Evolutionary conservation across 1,140 invertebrate species (phyloP).

Genomic region (Megalonaias nervosa): DNA sequence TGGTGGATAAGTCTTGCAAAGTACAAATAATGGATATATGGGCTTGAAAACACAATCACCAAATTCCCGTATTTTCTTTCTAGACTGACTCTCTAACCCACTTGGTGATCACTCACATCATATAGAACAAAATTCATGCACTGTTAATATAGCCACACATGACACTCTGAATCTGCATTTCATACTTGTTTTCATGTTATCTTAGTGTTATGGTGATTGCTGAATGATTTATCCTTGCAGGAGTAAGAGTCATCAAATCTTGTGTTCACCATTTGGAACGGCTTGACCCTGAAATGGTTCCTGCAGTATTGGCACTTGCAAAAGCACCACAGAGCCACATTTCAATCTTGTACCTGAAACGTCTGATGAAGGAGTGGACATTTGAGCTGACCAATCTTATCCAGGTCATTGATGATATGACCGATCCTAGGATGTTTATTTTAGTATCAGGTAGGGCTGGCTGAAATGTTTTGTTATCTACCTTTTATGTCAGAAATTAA

Average conservation of each 20-base stretch:
- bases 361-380: conserved; percentile 59
- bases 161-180: too few species aligned
- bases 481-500: too few species aligned
- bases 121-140: too few species aligned
- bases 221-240: conserved; percentile 29
- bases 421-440: conserved; percentile 58
- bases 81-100: too few species aligned
- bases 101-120: too few species aligned
- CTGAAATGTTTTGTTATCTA: background rate
- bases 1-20: too few species aligned
- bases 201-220: too few species aligned
- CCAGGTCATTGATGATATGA: conserved; percentile 58
- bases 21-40: too few species aligned
- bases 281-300: conserved; percentile 59
- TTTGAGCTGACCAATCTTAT: conserved; percentile 53
- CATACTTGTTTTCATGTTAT: too few species aligned
- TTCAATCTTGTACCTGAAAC: conserved; percentile 53
- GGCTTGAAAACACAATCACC: too few species aligned
- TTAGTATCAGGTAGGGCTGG: conserved; percentile 56
- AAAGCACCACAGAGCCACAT: conserved; percentile 39
- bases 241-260: conserved; percentile 51
- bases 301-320: conserved; percentile 46
- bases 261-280: conserved; percentile 52
- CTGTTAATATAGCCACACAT: too few species aligned
- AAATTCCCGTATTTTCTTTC: too few species aligned